These are phyloP conservation scores for Oxyura jamaicensis DNA, from an alignment of 2,113 vertebrate species.

Conservation along the genomic window DNA sequence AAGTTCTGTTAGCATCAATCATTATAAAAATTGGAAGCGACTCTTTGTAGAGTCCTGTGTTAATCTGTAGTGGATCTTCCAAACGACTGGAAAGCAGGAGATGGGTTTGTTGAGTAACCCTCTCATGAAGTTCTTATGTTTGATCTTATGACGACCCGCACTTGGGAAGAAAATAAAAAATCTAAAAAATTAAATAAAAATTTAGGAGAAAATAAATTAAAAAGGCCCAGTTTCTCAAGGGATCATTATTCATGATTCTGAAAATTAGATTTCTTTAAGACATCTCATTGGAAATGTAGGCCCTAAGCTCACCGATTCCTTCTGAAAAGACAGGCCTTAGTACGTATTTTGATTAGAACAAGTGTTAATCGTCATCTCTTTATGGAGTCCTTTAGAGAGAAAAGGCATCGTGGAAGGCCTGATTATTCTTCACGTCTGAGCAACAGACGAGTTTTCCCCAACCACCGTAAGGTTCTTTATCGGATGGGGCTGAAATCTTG, in stretches of 20 bases:
- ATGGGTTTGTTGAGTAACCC: not conserved
- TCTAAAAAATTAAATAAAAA: too few species aligned
- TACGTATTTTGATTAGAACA: not conserved
- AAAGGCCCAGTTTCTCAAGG: not conserved
- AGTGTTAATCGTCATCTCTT: not conserved
- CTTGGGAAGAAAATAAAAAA: not conserved
- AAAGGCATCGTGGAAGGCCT: not conserved
- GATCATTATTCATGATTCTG: not conserved
- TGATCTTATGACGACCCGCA: not conserved
- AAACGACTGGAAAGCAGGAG: not conserved
- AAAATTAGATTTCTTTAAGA: not conserved
- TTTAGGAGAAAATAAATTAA: too few species aligned
- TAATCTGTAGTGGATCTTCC: not conserved
- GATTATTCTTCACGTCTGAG: not conserved
- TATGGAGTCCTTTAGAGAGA: not conserved
- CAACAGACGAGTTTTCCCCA: not conserved
- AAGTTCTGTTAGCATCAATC: not conserved
- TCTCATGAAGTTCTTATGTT: not conserved
- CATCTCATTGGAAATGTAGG: not conserved
- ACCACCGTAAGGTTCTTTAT: not conserved
- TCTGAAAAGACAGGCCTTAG: not conserved
- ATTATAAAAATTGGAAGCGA: not conserved
- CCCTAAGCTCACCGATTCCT: not conserved
- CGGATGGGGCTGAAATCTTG: fast-evolving
- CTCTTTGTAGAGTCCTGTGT: not conserved